Base-by-base conservation (phyloP, 2,888 invertebrate species). In the Aphidius colemani region DNA sequence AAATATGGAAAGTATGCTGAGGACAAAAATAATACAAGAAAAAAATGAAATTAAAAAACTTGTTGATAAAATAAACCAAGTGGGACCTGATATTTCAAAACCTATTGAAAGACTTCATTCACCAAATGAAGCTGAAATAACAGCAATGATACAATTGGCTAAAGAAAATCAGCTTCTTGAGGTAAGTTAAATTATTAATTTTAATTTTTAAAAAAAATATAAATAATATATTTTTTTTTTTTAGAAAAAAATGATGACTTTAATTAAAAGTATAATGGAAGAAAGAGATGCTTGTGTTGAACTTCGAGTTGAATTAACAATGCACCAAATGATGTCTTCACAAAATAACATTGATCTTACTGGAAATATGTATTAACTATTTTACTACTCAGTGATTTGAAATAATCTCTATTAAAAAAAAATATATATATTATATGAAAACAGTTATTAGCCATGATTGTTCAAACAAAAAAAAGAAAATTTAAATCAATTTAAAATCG, bases 261-360 rank as follows among this genome's bases (percentile, higher is more conserved):
- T 91, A 56, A 87, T 89, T 58, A 87, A 88, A 71, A 90, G 89
- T 75, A 88, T 91, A 70, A 89, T 90, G 74, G 90, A 90, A 77
- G 91, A 91, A 74, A 85, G 88, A 70, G 88, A 89, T 57, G 88
- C 89, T 18, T 89, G 90, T 75, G 87, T 91, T 68, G 87, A 89
- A 66, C 81, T 91, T n/a, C 88, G 89, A 75, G 89, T 91, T 59
- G 89, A 90, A 72, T 78, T 90, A 49, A 88, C 87, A 49, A 85
- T 88, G 82, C 86, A 87, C 67, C 87, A 87, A 73, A 63, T 76
- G 13, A 61, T 67, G 66, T 30, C 30, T 30, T 30, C 30, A 30
- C 30, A 30, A 30, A 30, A 30, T 30, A 30, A 30, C 5, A 5
- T 30, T 30, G 30, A 30, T 30, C 30, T 30, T 30, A 30, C 30